Conservation (phyloP, 2,113 vertebrate species). For the Tupaia chinensis region DNA sequence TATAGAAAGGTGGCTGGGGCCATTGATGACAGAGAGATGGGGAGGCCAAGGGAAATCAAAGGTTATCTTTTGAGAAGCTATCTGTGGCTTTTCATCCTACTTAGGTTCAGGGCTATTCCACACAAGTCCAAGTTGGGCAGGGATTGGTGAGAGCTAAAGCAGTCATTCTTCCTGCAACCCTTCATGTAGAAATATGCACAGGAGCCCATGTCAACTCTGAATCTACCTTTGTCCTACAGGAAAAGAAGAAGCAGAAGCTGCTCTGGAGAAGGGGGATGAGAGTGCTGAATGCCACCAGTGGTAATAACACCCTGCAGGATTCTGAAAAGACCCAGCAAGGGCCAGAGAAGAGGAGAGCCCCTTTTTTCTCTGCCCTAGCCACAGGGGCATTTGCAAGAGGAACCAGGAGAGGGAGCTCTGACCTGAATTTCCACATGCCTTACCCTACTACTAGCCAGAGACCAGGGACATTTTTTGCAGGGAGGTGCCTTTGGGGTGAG, state of each 20-base stretch:
- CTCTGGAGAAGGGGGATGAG: slow-evolving; percentile 89
- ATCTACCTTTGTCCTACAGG: slow-evolving; percentile 85
- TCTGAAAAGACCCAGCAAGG: background rate
- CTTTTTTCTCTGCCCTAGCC: background rate
- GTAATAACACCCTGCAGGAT: slow-evolving; percentile 83
- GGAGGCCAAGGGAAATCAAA: background rate
- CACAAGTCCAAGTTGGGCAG: background rate
- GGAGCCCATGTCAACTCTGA: background rate
- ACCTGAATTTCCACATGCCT: background rate
- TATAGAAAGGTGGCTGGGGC: background rate
- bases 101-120: background rate
- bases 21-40: background rate
- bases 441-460: background rate
- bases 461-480: background rate
- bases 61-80: background rate
- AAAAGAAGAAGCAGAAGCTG: slow-evolving; percentile 90
- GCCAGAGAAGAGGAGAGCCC: background rate
- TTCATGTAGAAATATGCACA: background rate
- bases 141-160: background rate
- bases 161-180: background rate
- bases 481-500: background rate
- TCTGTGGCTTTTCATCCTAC: background rate
- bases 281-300: slow-evolving; percentile 94
- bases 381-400: background rate
- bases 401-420: slow-evolving; percentile 48